A percentile compares a stretch with the other conserved stretches of the same genome.
Conservation (phyloP, 2,888 invertebrate genomes). For the Platycnemis pennipes region DNA sequence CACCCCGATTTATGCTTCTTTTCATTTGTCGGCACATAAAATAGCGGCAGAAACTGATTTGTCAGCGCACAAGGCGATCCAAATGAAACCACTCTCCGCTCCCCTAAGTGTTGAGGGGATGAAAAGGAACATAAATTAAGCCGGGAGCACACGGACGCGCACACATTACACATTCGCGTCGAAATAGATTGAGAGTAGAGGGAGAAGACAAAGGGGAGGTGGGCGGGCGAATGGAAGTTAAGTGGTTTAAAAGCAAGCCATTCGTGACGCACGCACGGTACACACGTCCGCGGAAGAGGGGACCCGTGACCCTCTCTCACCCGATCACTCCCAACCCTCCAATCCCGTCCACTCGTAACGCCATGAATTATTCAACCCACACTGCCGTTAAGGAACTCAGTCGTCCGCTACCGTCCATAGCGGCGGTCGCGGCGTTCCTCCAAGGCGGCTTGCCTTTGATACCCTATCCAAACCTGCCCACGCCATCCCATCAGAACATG, state of each 20-base stretch:
- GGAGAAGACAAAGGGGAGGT: not conserved
- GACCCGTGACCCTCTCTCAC: slow-evolving; percentile 38
- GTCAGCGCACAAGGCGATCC: slow-evolving; percentile 26
- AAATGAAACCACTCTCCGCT: slow-evolving; percentile 6
- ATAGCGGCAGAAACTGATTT: slow-evolving; percentile 26
- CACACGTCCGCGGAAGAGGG: not conserved
- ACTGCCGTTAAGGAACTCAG: not conserved
- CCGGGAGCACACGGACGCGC: not conserved
- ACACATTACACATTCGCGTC: not conserved
- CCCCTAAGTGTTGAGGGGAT: not conserved
- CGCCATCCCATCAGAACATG: not conserved
- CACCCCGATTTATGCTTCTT: slow-evolving; percentile 18
- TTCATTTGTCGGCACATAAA: slow-evolving; percentile 12
- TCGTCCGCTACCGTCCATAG: slow-evolving; percentile 20
- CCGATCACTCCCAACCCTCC: not conserved
- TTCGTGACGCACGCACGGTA: not conserved
- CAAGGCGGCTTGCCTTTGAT: not conserved
- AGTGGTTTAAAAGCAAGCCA: slow-evolving; percentile 37
- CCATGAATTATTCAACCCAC: slow-evolving; percentile 45
- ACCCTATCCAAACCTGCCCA: not conserved
- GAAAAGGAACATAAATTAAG: slow-evolving; percentile 11
- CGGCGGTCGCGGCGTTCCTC: not conserved
- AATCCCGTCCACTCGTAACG: not conserved
- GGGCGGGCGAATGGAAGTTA: not conserved
- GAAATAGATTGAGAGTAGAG: not conserved